Evolutionary conservation across 2,113 vertebrate species (phyloP).

Genomic region (Tichodroma muraria): DNA sequence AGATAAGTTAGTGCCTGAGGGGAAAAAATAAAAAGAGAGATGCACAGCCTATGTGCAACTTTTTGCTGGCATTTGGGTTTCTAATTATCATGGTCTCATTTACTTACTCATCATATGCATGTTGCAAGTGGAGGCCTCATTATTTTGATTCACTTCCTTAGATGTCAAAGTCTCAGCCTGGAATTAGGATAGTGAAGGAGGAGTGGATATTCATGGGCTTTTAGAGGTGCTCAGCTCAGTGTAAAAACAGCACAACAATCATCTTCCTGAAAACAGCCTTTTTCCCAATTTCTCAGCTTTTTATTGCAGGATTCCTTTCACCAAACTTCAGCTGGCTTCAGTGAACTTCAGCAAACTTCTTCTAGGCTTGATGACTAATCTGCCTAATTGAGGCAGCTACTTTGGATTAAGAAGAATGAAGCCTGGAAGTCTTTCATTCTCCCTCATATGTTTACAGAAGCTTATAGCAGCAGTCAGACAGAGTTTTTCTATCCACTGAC

Average conservation of each 20-base stretch:
- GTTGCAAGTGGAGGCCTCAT: neutral
- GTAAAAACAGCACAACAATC: neutral
- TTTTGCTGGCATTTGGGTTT: neutral
- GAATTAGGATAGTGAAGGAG: neutral
- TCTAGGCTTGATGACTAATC: neutral
- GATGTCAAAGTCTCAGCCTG: neutral
- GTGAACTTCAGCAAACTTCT: too few species aligned
- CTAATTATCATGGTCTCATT: neutral
- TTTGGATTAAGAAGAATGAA: neutral
- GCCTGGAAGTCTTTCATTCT: neutral
- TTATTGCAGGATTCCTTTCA: neutral
- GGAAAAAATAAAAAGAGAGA: neutral
- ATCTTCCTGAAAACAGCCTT: neutral
- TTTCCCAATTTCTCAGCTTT: neutral
- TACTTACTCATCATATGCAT: neutral
- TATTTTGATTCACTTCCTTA: neutral
- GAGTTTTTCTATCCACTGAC: neutral
- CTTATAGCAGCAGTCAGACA: neutral
- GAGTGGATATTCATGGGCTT: neutral
- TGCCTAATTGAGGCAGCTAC: neutral
- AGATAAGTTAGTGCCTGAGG: conserved; percentile 6
- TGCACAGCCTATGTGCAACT: neutral
- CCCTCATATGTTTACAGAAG: neutral
- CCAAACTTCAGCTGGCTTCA: neutral
- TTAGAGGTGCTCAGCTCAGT: neutral